A percentile compares a stretch with the other conserved stretches of the same genome.
Conservation (phyloP, 2,888 invertebrate species). For the Carabus problematicus region DNA sequence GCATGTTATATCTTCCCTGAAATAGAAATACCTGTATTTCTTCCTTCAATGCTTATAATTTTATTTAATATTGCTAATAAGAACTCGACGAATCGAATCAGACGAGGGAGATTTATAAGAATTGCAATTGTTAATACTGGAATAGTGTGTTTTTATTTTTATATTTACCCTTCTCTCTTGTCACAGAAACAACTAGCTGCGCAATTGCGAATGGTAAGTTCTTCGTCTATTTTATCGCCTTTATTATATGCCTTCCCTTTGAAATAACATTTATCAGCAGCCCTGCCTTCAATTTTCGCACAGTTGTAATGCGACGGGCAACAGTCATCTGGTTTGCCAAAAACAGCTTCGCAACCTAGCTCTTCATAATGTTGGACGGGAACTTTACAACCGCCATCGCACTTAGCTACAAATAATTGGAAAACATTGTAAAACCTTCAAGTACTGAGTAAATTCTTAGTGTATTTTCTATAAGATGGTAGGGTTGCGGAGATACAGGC, state of each 20-base stretch:
- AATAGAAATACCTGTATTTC: not conserved
- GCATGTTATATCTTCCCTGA: slow-evolving; percentile 5
- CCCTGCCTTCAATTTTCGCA: not conserved
- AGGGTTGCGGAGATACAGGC: no score
- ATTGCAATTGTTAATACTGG: not conserved
- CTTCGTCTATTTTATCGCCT: slow-evolving; percentile 2
- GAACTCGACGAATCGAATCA: not conserved
- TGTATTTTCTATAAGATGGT: no score
- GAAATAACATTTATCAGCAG: slow-evolving; percentile 19
- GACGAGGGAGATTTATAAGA: not conserved
- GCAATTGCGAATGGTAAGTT: not conserved
- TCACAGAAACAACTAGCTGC: slow-evolving; percentile 11
- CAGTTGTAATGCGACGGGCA: slow-evolving; percentile 20
- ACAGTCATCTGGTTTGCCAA: slow-evolving; percentile 9
- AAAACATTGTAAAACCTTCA: no score
- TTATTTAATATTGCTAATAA: no score
- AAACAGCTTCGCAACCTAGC: slow-evolving; percentile 6
- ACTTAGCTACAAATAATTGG: not conserved
- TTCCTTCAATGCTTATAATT: no score
- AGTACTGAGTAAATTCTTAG: no score
- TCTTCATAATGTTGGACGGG: slow-evolving; percentile 22
- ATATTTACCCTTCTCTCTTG: slow-evolving; percentile 11
- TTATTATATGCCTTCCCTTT: slow-evolving; percentile 10
- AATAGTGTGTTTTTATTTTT: no score
- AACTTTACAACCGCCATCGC: slow-evolving; percentile 10